Conservation (phyloP, 2,113 vertebrate species). For the Aleadryas rufinucha region DNA sequence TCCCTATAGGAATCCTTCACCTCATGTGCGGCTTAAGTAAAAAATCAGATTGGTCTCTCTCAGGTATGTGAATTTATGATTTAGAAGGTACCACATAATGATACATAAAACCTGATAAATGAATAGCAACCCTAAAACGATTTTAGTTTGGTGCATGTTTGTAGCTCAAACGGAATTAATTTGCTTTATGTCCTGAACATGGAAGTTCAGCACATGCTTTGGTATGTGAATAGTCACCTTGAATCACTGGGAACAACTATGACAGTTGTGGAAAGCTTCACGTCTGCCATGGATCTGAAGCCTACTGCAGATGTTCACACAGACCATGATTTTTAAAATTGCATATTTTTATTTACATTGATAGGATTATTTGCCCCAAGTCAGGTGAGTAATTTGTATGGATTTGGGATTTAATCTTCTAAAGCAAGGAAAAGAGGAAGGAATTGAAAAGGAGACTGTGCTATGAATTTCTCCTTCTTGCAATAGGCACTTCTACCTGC, state of each 20-base stretch:
- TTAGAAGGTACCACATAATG: not conserved
- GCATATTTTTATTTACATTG: not conserved
- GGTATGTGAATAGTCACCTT: not conserved
- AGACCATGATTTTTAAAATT: not conserved
- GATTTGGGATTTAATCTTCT: not conserved
- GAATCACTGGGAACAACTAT: not conserved
- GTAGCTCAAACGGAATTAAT: not conserved
- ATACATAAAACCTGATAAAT: not conserved
- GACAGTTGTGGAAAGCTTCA: not conserved
- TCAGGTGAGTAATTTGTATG: not conserved
- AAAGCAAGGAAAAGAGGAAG: not conserved
- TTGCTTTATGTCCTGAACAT: fast-evolving
- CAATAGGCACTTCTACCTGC: not conserved
- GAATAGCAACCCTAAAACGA: not conserved
- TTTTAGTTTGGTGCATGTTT: not conserved
- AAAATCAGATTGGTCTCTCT: not conserved
- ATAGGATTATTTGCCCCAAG: not conserved
- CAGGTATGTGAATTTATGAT: not conserved
- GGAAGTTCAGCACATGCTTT: not conserved
- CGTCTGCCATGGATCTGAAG: not conserved
- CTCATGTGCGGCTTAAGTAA: not conserved
- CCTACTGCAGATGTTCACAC: not conserved
- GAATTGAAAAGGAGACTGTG: not conserved
- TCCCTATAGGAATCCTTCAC: not conserved
- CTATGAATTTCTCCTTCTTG: not conserved